These are phyloP conservation scores for Chaetogeoica ovagalla DNA, from an alignment of 2,888 invertebrate species.

Conservation along the genomic window DNA sequence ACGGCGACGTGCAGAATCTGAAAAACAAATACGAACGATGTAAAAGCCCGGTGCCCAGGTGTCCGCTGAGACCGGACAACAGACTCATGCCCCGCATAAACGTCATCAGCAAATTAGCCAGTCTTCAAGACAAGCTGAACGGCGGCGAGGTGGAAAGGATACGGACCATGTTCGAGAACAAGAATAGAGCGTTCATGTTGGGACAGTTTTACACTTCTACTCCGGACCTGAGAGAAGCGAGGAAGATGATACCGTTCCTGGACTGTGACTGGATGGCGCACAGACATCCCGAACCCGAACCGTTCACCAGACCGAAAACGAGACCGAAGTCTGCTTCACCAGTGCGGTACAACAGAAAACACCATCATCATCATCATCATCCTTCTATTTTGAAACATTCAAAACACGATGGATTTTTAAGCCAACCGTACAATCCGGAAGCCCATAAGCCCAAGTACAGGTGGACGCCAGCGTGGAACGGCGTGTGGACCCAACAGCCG, in stretches of 20 bases:
- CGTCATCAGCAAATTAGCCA: conserved; percentile 82
- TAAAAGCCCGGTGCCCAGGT: conserved; percentile 68
- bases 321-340: conserved; percentile 57
- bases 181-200: conserved; percentile 66
- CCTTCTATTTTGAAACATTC: conserved; percentile 59
- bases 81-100: conserved; percentile 86
- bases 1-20: conserved; percentile 67
- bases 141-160: conserved; percentile 74
- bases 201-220: conserved; percentile 81
- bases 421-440: conserved; percentile 74
- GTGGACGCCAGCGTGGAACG: conserved; percentile 70
- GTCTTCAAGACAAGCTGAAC: conserved; percentile 53
- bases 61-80: conserved; percentile 69
- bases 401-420: conserved; percentile 62
- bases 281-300: conserved; percentile 71
- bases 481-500: conserved; percentile 55
- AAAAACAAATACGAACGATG: conserved; percentile 67
- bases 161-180: conserved; percentile 71
- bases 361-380: conserved; percentile 61
- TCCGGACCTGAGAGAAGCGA: conserved; percentile 75
- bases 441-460: conserved; percentile 76
- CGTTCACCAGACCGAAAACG: conserved; percentile 61
- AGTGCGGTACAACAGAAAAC: conserved; percentile 59
- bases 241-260: conserved; percentile 77
- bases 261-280: conserved; percentile 81